phyloP scores from a whole-genome alignment of 1,140 invertebrate genomes.

The Aphelinus atriplicis region DNA sequence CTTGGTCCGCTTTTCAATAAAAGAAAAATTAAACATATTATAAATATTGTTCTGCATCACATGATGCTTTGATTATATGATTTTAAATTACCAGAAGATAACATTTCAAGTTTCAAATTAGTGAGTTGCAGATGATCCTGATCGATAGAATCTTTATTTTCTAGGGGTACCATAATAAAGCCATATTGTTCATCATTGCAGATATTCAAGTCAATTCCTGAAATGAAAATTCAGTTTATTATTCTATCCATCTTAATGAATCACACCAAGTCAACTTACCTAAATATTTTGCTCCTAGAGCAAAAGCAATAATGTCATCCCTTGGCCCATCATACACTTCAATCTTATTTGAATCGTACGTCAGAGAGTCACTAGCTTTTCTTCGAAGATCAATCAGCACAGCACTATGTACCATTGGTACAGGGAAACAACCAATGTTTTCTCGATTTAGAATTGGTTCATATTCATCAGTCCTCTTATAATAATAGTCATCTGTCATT shows the following conservation, averaged over 20 bases:
- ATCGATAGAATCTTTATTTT: slow-evolving; percentile 71
- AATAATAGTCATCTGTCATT: slow-evolving; percentile 90
- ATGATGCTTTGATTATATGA: neutral
- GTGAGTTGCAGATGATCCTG: slow-evolving; percentile 78
- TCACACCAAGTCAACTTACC: slow-evolving; percentile 59
- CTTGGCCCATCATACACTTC: slow-evolving; percentile 77
- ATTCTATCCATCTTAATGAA: slow-evolving; percentile 10
- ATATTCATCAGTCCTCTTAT: slow-evolving; percentile 87
- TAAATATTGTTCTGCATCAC: neutral
- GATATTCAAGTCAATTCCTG: slow-evolving; percentile 77
- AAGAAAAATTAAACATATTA: slow-evolving; percentile 26
- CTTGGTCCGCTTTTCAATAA: slow-evolving; percentile 45
- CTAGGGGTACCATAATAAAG: slow-evolving; percentile 83
- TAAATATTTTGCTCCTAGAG: slow-evolving; percentile 80
- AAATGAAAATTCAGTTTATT: slow-evolving; percentile 39
- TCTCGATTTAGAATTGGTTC: slow-evolving; percentile 80
- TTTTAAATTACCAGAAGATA: slow-evolving; percentile 64
- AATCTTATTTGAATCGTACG: slow-evolving; percentile 78
- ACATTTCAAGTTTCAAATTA: slow-evolving; percentile 82
- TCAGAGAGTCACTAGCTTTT: slow-evolving; percentile 72
- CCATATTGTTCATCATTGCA: slow-evolving; percentile 88
- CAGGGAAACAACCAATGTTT: slow-evolving; percentile 79
- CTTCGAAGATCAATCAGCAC: slow-evolving; percentile 83
- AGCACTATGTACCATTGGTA: slow-evolving; percentile 93
- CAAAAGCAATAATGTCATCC: slow-evolving; percentile 96